phyloP scores from a whole-genome alignment of 2,113 vertebrate species.

The Lepisosteus oculatus region DNA sequence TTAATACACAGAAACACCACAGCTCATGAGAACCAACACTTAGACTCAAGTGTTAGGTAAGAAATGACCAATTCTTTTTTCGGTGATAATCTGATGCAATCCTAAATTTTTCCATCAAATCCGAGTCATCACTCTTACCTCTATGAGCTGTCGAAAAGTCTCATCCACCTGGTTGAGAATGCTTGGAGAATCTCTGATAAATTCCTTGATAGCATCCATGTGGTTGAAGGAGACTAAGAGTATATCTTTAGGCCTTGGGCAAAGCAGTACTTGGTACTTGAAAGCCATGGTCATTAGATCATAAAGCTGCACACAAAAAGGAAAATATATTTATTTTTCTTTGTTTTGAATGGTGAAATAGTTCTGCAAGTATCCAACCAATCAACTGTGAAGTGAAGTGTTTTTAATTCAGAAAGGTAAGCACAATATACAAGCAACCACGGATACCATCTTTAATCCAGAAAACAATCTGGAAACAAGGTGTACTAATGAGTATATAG shows the following conservation, averaged over 20 bases:
- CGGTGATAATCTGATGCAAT: too few species aligned
- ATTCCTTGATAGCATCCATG: slow-evolving; percentile 92
- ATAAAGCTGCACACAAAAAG: slow-evolving; percentile 74
- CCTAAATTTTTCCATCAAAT: too few species aligned
- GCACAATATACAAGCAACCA: too few species aligned
- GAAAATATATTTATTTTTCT: not conserved
- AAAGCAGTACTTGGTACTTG: slow-evolving; percentile 95
- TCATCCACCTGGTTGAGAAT: slow-evolving; percentile 90
- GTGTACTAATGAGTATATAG: too few species aligned
- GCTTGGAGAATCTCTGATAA: slow-evolving; percentile 79
- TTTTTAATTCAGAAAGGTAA: too few species aligned
- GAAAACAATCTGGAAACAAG: too few species aligned
- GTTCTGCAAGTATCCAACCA: too few species aligned
- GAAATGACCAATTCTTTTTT: too few species aligned
- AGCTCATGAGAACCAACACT: not conserved
- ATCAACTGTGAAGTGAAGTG: too few species aligned
- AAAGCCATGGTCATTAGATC: slow-evolving; percentile 99
- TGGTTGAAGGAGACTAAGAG: slow-evolving; percentile 94
- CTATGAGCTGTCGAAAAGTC: slow-evolving; percentile 79
- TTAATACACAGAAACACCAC: too few species aligned
- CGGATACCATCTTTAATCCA: too few species aligned
- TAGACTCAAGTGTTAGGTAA: not conserved
- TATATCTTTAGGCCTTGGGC: slow-evolving; percentile 87
- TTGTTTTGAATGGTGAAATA: too few species aligned
- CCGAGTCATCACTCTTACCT: slow-evolving; percentile 62